Conservation (phyloP, 2,888 invertebrate species). For the Taenaris catops region DNA sequence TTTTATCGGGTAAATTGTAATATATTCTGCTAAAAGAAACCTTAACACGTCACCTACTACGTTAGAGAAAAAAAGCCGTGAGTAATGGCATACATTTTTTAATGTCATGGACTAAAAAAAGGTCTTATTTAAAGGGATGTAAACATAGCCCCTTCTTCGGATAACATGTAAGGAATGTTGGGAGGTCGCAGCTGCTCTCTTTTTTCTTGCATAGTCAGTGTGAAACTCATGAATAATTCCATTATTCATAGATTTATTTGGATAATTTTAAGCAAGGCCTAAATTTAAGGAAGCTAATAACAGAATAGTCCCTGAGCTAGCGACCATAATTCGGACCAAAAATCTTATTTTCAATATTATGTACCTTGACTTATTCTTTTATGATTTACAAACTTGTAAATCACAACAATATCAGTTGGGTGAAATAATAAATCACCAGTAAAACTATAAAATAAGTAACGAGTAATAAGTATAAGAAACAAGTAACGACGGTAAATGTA, state of each 20-base stretch:
- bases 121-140: conserved; percentile 16
- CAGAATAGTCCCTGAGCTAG: too few species aligned
- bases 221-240: conserved; percentile 11
- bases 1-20: background rate
- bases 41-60: conserved; percentile 3
- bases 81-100: conserved; percentile 15
- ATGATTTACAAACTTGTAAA: too few species aligned
- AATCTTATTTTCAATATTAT: too few species aligned
- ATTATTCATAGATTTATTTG: conserved; percentile 9
- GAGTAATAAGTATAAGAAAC: too few species aligned
- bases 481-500: too few species aligned
- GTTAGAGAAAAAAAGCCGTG: conserved; percentile 5
- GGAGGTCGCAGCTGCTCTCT: conserved; percentile 11
- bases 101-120: conserved; percentile 11
- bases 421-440: too few species aligned
- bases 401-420: too few species aligned
- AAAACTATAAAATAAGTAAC: too few species aligned
- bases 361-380: too few species aligned
- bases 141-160: conserved; percentile 12
- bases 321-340: too few species aligned
- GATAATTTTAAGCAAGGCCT: conserved; percentile 5
- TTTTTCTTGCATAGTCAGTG: conserved; percentile 9
- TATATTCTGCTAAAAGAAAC: conserved; percentile 7
- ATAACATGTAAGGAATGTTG: conserved; percentile 11
- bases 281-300: conserved; percentile 5